phyloP scores from a whole-genome alignment of 2,888 invertebrate species.

The Agrotis puta region DNA sequence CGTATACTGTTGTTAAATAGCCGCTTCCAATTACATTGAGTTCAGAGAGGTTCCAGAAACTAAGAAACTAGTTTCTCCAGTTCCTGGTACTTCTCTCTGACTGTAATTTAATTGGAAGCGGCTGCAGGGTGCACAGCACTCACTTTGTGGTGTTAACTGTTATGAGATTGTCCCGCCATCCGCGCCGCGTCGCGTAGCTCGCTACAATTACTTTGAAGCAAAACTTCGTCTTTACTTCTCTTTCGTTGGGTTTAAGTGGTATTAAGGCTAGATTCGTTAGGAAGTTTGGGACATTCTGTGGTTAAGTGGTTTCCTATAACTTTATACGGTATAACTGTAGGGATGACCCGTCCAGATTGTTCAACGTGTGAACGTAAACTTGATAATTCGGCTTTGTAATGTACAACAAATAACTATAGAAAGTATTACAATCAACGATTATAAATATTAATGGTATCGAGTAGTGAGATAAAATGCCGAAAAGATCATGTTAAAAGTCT shows the following conservation, averaged over 20 bases:
- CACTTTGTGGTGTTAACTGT: slow-evolving; percentile 20
- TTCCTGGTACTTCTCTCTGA: background rate
- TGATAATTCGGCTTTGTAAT: too few relatives aligned
- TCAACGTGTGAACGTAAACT: background rate
- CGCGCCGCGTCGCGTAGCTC: background rate
- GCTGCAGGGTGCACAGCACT: slow-evolving; percentile 5
- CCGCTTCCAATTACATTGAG: too few relatives aligned
- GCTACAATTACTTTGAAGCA: slow-evolving; percentile 31
- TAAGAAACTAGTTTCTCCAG: background rate
- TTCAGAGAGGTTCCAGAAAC: too few relatives aligned
- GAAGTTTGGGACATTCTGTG: slow-evolving; percentile 10
- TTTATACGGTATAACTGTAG: background rate
- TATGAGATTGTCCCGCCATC: slow-evolving; percentile 20
- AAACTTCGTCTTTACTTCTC: slow-evolving; percentile 25
- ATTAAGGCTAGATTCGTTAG: background rate
- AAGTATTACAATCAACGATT: background rate
- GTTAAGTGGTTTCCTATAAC: background rate
- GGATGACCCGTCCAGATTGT: background rate
- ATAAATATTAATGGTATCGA: background rate
- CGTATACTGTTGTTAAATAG: too few relatives aligned
- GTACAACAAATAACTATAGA: background rate
- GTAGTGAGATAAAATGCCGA: background rate
- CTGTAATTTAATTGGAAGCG: slow-evolving; percentile 37
- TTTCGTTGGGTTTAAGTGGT: slow-evolving; percentile 16
- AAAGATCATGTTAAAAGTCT: background rate